Evolutionary conservation across 2,888 invertebrate genomes (phyloP), one percentile per base, ranked within the genome.

Genomic region (Leucoma salicis): DNA sequence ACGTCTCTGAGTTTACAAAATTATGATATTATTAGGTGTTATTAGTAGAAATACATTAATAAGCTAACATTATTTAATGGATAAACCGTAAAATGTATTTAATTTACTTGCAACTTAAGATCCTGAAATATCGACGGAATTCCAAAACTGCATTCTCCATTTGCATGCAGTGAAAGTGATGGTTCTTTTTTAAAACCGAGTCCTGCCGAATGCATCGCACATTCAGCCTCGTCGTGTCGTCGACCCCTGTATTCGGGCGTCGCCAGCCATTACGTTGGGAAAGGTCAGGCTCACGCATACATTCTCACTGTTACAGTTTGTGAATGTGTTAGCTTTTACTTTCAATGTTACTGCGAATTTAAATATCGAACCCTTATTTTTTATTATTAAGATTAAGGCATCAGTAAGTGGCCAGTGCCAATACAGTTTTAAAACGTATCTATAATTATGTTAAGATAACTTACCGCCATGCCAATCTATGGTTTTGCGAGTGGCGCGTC

Each of bases 201-300:
- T 77, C 76, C 78, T 80, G 77, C 74, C 82, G 78, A 83, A 81
- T 80, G 82, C 80, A 73, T 57, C 57, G 66, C 60, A 57, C 70
- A 74, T 74, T 75, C 78, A 78, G 80, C 82, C 83, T 80, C 82
- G 72, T 65, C 63, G 71, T 70, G 82, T 81, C 83, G 74, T 66
- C 70, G 84, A 79, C 80, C 85, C 63, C 68, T 65, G 79, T 78
- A 78, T 88, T 86, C 81, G 87, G 83, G 74, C 78, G 77, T 66
- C 74, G 70, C 65, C 75, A 75, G 66, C 74, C 74, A 79, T 78
- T 77, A 66, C 66, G 77, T 87, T 88, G 85, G 67, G 84, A 79
- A 87, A 88, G 88, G 88, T 88, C 87, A 88, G 82, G 77, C 69
- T 63, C 77, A 74, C 73, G 63, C 69, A 66, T 62, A 67, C 60